Percentiles rank a stretch among this genome's conserved stretches.
These are phyloP conservation scores for Smittia aterrima DNA, from an alignment of 2,888 invertebrate species.

Conservation along the genomic window DNA sequence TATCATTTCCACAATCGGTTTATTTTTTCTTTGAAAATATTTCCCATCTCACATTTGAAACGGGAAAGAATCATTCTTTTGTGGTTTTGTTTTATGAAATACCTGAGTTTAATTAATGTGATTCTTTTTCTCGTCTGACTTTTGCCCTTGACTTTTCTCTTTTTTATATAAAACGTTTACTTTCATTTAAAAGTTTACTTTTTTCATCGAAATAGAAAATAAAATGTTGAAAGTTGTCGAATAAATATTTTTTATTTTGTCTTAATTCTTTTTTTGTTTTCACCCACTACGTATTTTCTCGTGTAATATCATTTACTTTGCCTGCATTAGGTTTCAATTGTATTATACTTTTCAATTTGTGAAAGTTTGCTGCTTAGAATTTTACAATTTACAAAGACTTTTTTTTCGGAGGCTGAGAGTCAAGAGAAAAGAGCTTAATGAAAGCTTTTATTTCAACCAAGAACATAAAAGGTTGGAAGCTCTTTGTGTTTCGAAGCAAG, in stretches of 20 bases:
- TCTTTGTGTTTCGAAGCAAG: no score
- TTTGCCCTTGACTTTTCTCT: not conserved
- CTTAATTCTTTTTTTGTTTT: not conserved
- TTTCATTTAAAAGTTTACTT: not conserved
- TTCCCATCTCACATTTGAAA: not conserved
- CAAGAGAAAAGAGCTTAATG: no score
- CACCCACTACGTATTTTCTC: slow-evolving; percentile 35
- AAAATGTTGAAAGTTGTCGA: slow-evolving; percentile 33
- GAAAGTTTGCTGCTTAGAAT: not conserved
- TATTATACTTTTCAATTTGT: not conserved
- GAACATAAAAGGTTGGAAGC: not conserved
- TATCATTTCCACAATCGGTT: not conserved
- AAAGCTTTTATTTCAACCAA: not conserved
- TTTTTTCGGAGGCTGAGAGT: not conserved
- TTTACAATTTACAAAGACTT: slow-evolving; percentile 33
- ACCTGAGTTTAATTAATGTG: slow-evolving; percentile 36
- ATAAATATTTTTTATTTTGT: slow-evolving; percentile 34
- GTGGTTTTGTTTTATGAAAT: slow-evolving; percentile 38
- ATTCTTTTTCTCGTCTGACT: slow-evolving; percentile 24
- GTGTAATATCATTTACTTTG: slow-evolving; percentile 36
- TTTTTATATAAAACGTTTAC: slow-evolving; percentile 30
- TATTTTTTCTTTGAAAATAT: not conserved
- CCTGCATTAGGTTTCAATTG: slow-evolving; percentile 19
- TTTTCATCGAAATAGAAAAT: not conserved
- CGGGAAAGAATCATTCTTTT: not conserved